Base-by-base conservation (phyloP, 2,888 invertebrate species). In the Aspidiotus destructor region DNA sequence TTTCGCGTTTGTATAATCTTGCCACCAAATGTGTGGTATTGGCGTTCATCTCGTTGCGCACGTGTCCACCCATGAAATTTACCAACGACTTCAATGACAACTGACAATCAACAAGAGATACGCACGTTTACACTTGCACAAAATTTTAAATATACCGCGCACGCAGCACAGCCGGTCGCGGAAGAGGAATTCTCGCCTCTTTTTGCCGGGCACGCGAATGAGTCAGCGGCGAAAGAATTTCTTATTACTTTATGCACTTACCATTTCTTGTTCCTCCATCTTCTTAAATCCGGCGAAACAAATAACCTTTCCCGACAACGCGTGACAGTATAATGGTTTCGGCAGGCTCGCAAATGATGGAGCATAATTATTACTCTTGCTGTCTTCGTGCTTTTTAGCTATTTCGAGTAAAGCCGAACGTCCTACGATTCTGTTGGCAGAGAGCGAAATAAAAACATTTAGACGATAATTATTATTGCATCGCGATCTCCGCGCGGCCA, bases 31-130 rank as follows among this genome's bases (percentile, higher is more conserved):
- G 96, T 68, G 96, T 97, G 73, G 93, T 89, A 77, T 88, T 88
- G 69, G 85, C 84, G 71, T 86, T 86, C 84, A 92, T 87, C 76
- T 96, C 93, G 79, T 89, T 91, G 72, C 94, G 84, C 75, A 96
- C 90, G 74, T 92, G 92, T 60, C 96, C 97, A 74, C 95, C 95
- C 96, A 97, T 96, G 77, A 88, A 88, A 81, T 96, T 95, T 74
- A 96, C 89, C 77, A 93, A 81, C 74, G 88, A 87, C 74, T 93
- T 89, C 77, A 95, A 82, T 78, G 85, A 85, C 75, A 87, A 87
- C 94, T 94, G 80, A 28, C 79, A 80, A 62, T 28, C 10, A n/a
- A 41, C 41, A 58, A 2, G 41, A 15, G 5, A 52, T 15, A 52
- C 53, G 28, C 28, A 28, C 28, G 28, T 28, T 28, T 28, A 28